Evolutionary conservation across 2,888 invertebrate genomes (phyloP), one percentile per base, ranked within the genome.

Genomic region (Pachliopta kotzebuea): DNA sequence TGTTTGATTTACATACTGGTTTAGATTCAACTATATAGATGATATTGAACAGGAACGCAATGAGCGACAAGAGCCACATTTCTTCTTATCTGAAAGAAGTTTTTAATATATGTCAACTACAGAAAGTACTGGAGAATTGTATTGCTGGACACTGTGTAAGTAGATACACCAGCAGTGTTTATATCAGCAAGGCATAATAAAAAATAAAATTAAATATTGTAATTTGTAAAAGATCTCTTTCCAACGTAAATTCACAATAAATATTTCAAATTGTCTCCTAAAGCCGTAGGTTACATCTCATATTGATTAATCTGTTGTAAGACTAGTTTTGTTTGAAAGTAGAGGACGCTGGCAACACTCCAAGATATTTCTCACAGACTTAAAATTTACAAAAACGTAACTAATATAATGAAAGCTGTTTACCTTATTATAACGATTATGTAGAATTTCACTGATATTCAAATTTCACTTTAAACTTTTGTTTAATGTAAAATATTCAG

Each of bases 1-100:
- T 66, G 9, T 29, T 23, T 18, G 67, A 70, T 52, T 56, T 72
- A 45, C 80, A 79, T 53, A 64, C 69, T 31, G 74, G 77, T n/a
- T 61, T 65, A 1, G 72, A 73, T 57, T 71, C 54, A 42, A 64
- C 57, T 29, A 60, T 50, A 21, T 67, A 56, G 20, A 75, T 37
- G 60, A 68, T 8, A 24, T 31, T 29, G 14, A 50, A 57, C 23
- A 62, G 55, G 24, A 58, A 31, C 58, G n/a, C 61, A 20, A 18
- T 29, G 17, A 61, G 0, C 26, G 20, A 14, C 17, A 29, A 1
- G n/a, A 42, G n/a, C 45, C 20, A 49, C 45, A 61, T 55, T 26
- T 42, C 24, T 61, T 26, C 50, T 11, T 21, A 45, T n/a, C 61
- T 61, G 61, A 17, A 62, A 62, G n/a, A 56, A 50, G 8, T 21